phyloP scores from a whole-genome alignment of 1,140 invertebrate species.

The Propsilocerus akamusi region DNA sequence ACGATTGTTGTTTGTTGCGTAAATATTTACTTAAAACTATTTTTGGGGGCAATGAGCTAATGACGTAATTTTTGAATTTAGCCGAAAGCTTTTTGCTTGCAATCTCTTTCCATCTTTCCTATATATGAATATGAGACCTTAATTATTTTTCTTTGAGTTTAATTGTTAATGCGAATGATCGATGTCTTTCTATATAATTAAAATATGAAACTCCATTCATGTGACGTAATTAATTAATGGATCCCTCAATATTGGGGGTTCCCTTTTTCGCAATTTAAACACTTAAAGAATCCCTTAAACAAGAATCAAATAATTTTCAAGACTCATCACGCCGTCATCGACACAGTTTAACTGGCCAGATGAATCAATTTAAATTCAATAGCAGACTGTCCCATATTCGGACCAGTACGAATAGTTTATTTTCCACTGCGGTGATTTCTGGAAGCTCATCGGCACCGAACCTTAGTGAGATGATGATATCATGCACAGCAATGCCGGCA shows the following conservation, averaged over 20 bases:
- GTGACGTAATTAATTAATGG: not conserved
- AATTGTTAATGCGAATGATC: too few relatives aligned
- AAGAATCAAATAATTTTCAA: slow-evolving; percentile 17
- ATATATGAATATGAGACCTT: too few relatives aligned
- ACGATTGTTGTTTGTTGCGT: too few relatives aligned
- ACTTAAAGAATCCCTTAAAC: too few relatives aligned
- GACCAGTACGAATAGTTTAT: slow-evolving; percentile 59
- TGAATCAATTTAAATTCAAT: slow-evolving; percentile 68
- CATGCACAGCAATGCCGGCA: slow-evolving; percentile 44
- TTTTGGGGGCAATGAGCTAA: too few relatives aligned
- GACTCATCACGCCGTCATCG: slow-evolving; percentile 60
- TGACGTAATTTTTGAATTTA: too few relatives aligned
- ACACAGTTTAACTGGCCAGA: slow-evolving; percentile 84
- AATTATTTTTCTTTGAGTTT: too few relatives aligned
- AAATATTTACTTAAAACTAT: too few relatives aligned
- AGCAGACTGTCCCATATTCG: slow-evolving; percentile 45
- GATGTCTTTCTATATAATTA: not conserved
- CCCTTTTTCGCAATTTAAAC: too few relatives aligned
- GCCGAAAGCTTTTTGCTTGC: too few relatives aligned
- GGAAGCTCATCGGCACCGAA: slow-evolving; percentile 81
- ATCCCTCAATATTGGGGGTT: not conserved
- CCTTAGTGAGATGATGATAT: slow-evolving; percentile 60
- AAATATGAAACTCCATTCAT: not conserved
- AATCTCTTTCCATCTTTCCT: too few relatives aligned
- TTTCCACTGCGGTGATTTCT: slow-evolving; percentile 86